Conservation (phyloP, 1,140 invertebrate genomes). For the Venustaconcha ellipsiformis region DNA sequence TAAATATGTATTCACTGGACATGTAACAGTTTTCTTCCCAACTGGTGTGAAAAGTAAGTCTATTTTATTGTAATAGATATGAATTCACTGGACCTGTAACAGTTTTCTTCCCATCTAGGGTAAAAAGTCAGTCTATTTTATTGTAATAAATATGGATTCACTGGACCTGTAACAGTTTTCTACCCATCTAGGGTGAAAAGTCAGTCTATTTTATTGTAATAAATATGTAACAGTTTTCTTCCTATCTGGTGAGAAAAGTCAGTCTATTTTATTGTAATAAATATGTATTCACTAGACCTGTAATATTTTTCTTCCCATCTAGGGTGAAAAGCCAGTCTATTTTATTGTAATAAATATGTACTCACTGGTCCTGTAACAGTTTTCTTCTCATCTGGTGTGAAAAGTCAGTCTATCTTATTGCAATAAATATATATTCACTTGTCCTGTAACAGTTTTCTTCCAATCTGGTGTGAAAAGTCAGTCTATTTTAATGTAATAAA, state of each 20-base stretch:
- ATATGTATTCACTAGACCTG: too few species aligned
- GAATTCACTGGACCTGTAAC: too few species aligned
- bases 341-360: too few species aligned
- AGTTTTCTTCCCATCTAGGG: too few species aligned
- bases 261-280: too few species aligned
- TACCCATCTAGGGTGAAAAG: conserved; percentile 82
- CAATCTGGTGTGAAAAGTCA: conserved; percentile 79
- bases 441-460: conserved; percentile 68
- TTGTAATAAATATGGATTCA: conserved; percentile 48
- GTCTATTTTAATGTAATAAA: background rate
- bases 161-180: conserved; percentile 72
- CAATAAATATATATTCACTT: conserved; percentile 60
- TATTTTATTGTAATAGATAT: background rate
- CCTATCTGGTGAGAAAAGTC: too few species aligned
- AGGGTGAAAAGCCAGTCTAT: too few species aligned
- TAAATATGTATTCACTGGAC: conserved; percentile 65
- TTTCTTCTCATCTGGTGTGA: conserved; percentile 74
- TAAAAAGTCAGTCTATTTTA: too few species aligned
- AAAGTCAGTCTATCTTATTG: too few species aligned
- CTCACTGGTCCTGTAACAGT: too few species aligned
- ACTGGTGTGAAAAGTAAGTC: conserved; percentile 74
- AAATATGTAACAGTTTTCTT: background rate
- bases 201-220: background rate
- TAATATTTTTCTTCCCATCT: too few species aligned
- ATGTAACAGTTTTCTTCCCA: conserved; percentile 78